Evolutionary conservation across 2,888 invertebrate genomes (phyloP), one percentile per base, ranked within the genome.

Genomic region (Siphlonurus alternatus): DNA sequence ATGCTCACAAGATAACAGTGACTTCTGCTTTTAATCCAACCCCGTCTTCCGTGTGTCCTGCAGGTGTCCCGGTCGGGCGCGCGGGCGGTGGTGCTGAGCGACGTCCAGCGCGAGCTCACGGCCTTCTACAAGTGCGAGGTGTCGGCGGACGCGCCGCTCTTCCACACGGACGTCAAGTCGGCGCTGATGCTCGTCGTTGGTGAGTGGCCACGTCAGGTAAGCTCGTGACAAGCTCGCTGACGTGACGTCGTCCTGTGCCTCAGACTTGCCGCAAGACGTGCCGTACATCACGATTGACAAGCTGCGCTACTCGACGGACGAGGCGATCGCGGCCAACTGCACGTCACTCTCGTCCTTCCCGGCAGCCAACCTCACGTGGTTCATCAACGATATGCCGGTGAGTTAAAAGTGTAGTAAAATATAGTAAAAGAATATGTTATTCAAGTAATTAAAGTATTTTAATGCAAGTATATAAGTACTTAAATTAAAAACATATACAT

Each of bases 321-420:
- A 92, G 74, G 80, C 83, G 61, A 89, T 92, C 38, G 83, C 85
- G 68, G 87, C 91, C 69, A 91, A 89, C 78, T 92, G 92, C 78
- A 89, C 89, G 2, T 90, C 91, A 51, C 87, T 86, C n/a, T 81
- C 85, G 69, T 91, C 91, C 59, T 84, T 88, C 71, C 92, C 92
- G 2, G 88, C 89, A 15, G 89, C 90, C 65, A 83, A 85, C 71
- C 82, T 92, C 64, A 84, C 86, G 69, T 92, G 92, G 92, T 88
- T 88, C 79, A 87, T 92, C 76, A 92, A 92, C 76, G 89, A 89
- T 23, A 86, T 89, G 73, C 87, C 86, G 69, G 83, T 78, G 73
- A 73, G 73, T 71, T 64, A 38, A 51, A 19, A 53, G n/a, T n/a
- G n/a, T n/a, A n/a, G n/a, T 20, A 38, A 63, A 20, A 38, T 60